phyloP scores from a whole-genome alignment of 2,113 vertebrate species.

The Athene cunicularia region DNA sequence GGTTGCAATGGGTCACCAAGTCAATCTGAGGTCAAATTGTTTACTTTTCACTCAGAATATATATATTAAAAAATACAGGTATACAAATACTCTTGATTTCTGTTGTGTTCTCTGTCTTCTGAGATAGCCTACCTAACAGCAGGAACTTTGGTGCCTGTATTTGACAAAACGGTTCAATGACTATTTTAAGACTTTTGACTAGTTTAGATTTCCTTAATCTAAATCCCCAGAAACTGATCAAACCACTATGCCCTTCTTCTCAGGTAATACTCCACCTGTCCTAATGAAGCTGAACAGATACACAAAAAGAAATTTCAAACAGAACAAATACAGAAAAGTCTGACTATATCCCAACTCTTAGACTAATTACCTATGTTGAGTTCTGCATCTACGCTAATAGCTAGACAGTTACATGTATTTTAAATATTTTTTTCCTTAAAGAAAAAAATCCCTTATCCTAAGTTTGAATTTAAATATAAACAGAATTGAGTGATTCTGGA shows the following conservation, averaged over 20 bases:
- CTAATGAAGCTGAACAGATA: not conserved
- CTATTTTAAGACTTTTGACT: not conserved
- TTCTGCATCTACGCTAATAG: not conserved
- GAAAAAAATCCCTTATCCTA: not conserved
- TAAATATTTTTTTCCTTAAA: not conserved
- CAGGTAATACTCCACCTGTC: not conserved
- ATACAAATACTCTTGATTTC: not conserved
- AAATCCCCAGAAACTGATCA: not conserved
- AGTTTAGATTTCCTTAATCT: not conserved
- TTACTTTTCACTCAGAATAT: not conserved
- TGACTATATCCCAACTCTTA: not conserved
- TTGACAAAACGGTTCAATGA: not conserved
- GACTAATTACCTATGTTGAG: not conserved
- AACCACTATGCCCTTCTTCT: not conserved
- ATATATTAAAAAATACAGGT: not conserved
- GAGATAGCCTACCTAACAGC: not conserved
- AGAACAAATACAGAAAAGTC: not conserved
- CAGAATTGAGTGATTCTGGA: not conserved
- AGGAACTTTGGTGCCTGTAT: not conserved
- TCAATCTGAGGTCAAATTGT: not conserved
- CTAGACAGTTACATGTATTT: not conserved
- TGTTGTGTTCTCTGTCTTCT: not conserved
- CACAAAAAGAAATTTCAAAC: not conserved
- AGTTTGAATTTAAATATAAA: not conserved
- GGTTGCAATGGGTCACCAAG: not conserved